Evolutionary conservation across 2,888 invertebrate species (phyloP), one percentile per base, ranked within the genome.

Genomic region (Platypus cylindrus): DNA sequence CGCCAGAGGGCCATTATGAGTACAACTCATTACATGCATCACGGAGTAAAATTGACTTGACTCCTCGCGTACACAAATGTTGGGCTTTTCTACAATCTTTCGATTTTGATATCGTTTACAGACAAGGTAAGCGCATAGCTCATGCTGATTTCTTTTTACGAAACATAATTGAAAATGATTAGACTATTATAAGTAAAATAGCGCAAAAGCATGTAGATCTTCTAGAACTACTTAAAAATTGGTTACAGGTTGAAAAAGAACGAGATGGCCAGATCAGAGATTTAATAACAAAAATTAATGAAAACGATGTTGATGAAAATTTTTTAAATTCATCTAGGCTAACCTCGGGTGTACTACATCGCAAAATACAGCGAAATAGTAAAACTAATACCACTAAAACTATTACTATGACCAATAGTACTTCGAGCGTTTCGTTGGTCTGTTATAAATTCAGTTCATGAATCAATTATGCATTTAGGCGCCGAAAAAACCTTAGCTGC

Each of bases 371-470:
- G 32, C 34, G 48, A 11, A 45, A 48, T 28, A 18, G 37, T 27
- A 31, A 30, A 3, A 37, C 38, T 5, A 24, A 24, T n/a, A n/a
- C n/a, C n/a, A n/a, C n/a, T n/a, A n/a, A n/a, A n/a, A n/a, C n/a
- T n/a, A n/a, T n/a, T n/a, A 16, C 47, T 46, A 3, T 17, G 50
- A 8, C 47, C 50, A 3, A 41, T 51, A 11, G 40, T 54, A 1
- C 52, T 51, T 0, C 30, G 41, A 1, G 13, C 30, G 13, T 17
- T 30, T 11, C n/a, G 8, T 15, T 54, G 53, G 52, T 46, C 51
- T 0, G 37, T 55, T 5, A 45, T 53, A 3, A 48, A 51, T 30
- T 38, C 49, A 25, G 29, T 51, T 2, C 52, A 53, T 22, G 46
- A 47, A 1, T 24, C 40, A 1, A 5, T 53, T 1, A 26, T 46